These are phyloP conservation scores for Pterocles burchelli DNA, from an alignment of 2,113 vertebrate species.

Conservation along the genomic window DNA sequence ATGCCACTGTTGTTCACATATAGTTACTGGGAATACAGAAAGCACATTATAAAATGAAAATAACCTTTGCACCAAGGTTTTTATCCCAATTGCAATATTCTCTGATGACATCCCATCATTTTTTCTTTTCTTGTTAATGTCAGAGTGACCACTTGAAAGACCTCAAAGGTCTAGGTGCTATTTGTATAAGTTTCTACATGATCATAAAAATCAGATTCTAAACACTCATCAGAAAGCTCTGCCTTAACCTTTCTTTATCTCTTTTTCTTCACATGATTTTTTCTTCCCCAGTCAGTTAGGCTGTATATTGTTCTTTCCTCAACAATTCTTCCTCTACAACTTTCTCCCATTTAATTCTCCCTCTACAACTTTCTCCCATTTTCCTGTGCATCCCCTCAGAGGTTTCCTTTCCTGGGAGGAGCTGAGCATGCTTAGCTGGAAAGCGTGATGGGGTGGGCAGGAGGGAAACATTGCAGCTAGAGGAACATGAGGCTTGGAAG, in stretches of 20 bases:
- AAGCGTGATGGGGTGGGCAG: neutral
- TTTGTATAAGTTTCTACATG: neutral
- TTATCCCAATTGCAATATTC: neutral
- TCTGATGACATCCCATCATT: neutral
- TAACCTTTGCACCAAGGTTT: neutral
- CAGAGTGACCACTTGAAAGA: slow-evolving; percentile 9
- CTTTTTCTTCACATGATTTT: neutral
- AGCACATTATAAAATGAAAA: neutral
- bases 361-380: neutral
- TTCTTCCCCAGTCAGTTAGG: neutral
- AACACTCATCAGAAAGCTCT: neutral
- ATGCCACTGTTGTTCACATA: neutral
- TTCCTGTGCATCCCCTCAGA: neutral
- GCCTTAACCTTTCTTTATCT: neutral
- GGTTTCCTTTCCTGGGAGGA: neutral
- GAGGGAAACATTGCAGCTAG: neutral
- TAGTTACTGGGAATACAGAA: neutral
- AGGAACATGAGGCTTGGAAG: neutral
- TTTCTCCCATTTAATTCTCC: neutral
- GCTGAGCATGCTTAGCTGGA: neutral
- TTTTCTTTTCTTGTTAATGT: neutral
- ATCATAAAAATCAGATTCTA: neutral
- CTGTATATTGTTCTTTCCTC: neutral
- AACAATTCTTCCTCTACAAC: neutral
- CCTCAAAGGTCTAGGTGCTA: neutral